Base-by-base conservation (phyloP, 2,113 vertebrate genomes). In the Coptodon rendalli region DNA sequence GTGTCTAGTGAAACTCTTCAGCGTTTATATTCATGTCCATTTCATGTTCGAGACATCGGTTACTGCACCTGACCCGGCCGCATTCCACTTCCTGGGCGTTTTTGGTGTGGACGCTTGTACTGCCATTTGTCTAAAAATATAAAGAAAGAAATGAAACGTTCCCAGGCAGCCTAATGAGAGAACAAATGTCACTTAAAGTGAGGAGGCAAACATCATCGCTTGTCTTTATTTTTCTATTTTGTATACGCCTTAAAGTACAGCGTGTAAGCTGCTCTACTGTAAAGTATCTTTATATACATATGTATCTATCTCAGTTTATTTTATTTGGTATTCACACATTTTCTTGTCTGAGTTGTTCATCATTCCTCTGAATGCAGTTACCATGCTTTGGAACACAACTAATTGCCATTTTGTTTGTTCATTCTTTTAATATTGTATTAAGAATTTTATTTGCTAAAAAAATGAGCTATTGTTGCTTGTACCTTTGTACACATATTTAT, bases 401-500 rank as follows among this genome's bases (percentile, higher is more conserved):
- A 96, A 96, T 96, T 95, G 87, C 93, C 95, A 93, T 96, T 93
- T 40, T 91, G 87, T 94, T 94, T 89, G 86, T 93, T 94, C 82
- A 88, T 94, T 94, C 90, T 95, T 96, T 96, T 90, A 94, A 96
- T 94, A 95, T 95, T 94, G 96, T 96, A 96, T 94, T 95, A 93
- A 95, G 93, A 93, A 91, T 93, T 96, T 96, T 95, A 95, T 96
- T 97, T 96, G 96, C 95, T 95, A 73, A 45, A 73, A 95, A 94
- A 96, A 96, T 86, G 92, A 97, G 94, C 96, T 95, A 95, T 89
- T 93, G 94, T 97, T 95, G 96, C 96, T 96, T 96, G 96, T 97
- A 97, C 95, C 96, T 97, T 97, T 97, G 96, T 97, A 97, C 96
- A 97, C 96, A 97, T 97, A 97, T 97, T 97, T 97, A 97, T 97